Evolutionary conservation across 2,888 invertebrate genomes (phyloP), one percentile per base, ranked within the genome.

Genomic region (Drosophila neonasuta): DNA sequence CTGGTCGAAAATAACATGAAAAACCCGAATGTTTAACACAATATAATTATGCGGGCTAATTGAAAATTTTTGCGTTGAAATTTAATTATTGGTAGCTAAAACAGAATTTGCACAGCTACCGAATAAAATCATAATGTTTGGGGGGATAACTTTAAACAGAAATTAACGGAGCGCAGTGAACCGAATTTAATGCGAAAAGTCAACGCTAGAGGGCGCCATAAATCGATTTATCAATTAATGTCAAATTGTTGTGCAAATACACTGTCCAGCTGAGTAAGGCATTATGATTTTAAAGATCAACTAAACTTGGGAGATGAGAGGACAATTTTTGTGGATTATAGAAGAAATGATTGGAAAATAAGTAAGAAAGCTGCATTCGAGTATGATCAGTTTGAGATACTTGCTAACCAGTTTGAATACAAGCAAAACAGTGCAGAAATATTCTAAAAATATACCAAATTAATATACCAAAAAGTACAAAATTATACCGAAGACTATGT

Each of bases 151-250:
- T 72, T 77, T 68, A 72, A 68, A 36, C 64, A 50, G 39, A 74
- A 73, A 65, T 70, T 77, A 55, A 73, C 61, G 24, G 68, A 64
- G 66, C 66, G 68, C 57, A 76, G 24, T 67, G 62, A 67, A 57
- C 29, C 41, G 69, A 3, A 44, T 17, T 30, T 45, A 34, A 58
- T 56, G 36, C 50, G 63, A 56, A 79, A 79, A 74, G 79, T 73
- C 71, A 74, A 49, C 39, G 62, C 64, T 67, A 54, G 51, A 59
- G 65, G 71, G 63, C 64, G 52, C 29, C 68, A 75, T 68, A 73
- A 80, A 84, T 78, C 69, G 73, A 85, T 82, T 78, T 70, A 71
- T 55, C 65, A 79, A 74, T 79, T 71, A 81, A 84, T 77, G 81
- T 67, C 69, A 63, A 78, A 82, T 74, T 80, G 61, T 71, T 82